These are phyloP conservation scores for Yasuhikotakia modesta DNA, from an alignment of 2,797 vertebrate species.

Conservation along the genomic window DNA sequence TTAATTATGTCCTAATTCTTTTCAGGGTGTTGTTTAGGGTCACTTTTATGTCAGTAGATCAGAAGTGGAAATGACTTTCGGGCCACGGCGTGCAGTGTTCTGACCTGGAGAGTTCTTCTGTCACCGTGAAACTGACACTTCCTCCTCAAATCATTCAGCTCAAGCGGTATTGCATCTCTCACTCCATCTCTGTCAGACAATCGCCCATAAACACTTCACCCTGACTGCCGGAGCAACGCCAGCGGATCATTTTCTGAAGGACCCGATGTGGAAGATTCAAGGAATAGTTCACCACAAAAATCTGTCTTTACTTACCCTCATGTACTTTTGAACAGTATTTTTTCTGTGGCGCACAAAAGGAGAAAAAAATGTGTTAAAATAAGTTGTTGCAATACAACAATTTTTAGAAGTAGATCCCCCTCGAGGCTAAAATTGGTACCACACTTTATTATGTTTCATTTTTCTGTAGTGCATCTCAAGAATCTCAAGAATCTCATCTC, in stretches of 20 bases:
- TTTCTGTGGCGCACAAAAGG: not conserved
- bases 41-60: conserved; percentile 17
- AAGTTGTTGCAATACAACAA: not conserved
- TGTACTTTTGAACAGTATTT: not conserved
- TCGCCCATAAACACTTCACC: conserved; percentile 38
- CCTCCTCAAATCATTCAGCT: conserved; percentile 31
- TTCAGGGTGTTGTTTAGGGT: conserved; percentile 18
- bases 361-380: not conserved
- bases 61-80: conserved; percentile 33
- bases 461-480: too few species aligned
- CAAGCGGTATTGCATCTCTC: conserved; percentile 15
- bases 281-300: not conserved
- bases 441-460: not conserved
- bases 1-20: not conserved
- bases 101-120: conserved; percentile 27
- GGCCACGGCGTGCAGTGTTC: not conserved
- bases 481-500: too few species aligned
- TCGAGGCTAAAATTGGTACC: not conserved
- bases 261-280: conserved; percentile 25
- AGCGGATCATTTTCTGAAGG: conserved; percentile 20
- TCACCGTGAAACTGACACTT: conserved; percentile 43
- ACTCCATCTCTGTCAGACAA: conserved; percentile 23
- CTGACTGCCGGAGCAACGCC: conserved; percentile 20
- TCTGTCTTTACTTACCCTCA: not conserved
- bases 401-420: not conserved